Evolutionary conservation across 2,113 vertebrate species (phyloP), one percentile per base, ranked within the genome.

Genomic region (Tupaia chinensis): DNA sequence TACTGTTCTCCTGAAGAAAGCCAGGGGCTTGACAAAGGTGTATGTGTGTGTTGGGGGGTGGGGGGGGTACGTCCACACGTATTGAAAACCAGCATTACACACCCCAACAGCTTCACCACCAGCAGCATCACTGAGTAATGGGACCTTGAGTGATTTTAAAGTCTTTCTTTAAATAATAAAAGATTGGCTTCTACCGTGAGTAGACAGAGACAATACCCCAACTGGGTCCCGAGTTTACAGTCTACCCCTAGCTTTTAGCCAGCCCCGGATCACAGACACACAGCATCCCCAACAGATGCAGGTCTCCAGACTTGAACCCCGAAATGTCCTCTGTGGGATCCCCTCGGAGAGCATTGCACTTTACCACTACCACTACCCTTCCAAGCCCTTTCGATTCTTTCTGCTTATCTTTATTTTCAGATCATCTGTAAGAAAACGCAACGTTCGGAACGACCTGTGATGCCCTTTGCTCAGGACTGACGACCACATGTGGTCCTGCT

Each of bases 371-470:
- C 44, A 44, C 44, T 44, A 44, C 44, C 5, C 44, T 44, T 5
- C 5, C 44, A 44, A 44, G 44, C 44, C 44, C 44, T 44, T 44
- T 5, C 44, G 5, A 44, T 44, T 44, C 60, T 87, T 77, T 95
- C 72, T 79, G 34, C 78, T 84, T 79, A 11, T 29, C 20, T 97
- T 77, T 91, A 58, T 73, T 90, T 82, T 88, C 32, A 89, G 16
- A 74, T 89, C 25, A 53, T 63, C 70, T 80, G 63, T 9, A 90
- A 92, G 56, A 80, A 61, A 17, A 88, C 1, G 2, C 44, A 44
- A 82, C 82, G 53, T 79, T 58, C 15, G 25, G 88, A 94, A 77
- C 93, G 88, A 61, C 4, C 44, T 23, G 7, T 20, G 66, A 83
- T 93, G 56, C n/a, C 54, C 86, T 12, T 65, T 65, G 16, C 73